phyloP scores from a whole-genome alignment of 2,797 vertebrate genomes.

The Silurus aristotelis region DNA sequence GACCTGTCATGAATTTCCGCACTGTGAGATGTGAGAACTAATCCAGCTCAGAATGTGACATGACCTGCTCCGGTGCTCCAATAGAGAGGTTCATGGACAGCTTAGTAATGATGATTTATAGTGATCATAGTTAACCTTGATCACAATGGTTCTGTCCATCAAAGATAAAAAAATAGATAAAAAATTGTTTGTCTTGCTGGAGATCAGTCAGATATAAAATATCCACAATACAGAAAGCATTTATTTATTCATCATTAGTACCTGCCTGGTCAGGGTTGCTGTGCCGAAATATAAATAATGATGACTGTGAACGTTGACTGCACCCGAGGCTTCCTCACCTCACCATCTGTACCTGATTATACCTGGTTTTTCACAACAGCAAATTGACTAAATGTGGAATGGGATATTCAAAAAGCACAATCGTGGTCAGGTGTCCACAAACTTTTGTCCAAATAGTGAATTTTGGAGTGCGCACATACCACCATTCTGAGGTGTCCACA shows the following conservation, averaged over 20 bases:
- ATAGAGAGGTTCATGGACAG: not conserved
- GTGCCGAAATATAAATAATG: not conserved
- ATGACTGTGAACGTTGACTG: too few species aligned
- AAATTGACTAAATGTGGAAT: too few species aligned
- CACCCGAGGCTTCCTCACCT: too few species aligned
- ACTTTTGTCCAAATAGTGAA: too few species aligned
- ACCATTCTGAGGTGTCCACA: too few species aligned
- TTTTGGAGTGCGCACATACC: too few species aligned
- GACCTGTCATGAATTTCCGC: slow-evolving; percentile 40
- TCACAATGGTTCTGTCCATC: not conserved
- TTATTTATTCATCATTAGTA: not conserved
- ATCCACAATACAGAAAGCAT: not conserved
- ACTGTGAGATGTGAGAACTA: slow-evolving; percentile 37
- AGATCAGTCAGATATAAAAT: not conserved
- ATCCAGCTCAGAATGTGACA: slow-evolving; percentile 35
- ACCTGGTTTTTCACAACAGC: too few species aligned
- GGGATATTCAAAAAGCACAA: too few species aligned
- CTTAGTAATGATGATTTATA: not conserved
- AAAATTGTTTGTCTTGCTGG: not conserved
- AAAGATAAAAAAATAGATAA: not conserved
- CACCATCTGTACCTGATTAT: too few species aligned
- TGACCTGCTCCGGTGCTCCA: not conserved
- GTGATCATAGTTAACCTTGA: not conserved
- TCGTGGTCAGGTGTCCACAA: too few species aligned
- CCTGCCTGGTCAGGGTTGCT: not conserved